Evolutionary conservation across 2,888 invertebrate genomes (phyloP), one percentile per base, ranked within the genome.

Genomic region (Caradrina clavipalpis): DNA sequence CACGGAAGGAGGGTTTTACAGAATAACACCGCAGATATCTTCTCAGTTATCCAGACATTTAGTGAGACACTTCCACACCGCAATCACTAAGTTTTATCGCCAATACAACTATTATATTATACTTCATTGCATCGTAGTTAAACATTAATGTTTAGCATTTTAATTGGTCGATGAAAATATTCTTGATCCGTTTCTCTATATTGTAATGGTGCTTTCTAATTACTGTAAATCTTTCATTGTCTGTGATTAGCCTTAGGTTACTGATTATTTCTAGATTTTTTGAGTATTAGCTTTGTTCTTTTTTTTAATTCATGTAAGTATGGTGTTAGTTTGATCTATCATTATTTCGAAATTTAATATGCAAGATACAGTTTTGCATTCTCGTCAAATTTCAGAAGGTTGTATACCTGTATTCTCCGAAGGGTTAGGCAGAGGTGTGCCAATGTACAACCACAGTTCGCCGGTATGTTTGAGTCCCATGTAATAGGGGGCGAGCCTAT

Each of bases 31-130:
- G n/a, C 51, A n/a, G 56, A 76, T 75, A 64, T 63, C 76, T 64
- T 49, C 47, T 19, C 11, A 39, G 73, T 49, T 72, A 56, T 26
- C 31, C 21, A 42, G 69, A 60, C 56, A 53, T 72, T 64, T 67
- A 67, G 60, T 60, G 50, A 55, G 73, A 65, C 45, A 65, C 59
- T 67, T 72, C 59, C 59, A 72, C 73, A 72, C 73, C 76, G 56
- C 50, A 56, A 49, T 72, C 51, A n/a, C 35, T 26, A 22, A 35
- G 35, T 76, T 64, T 72, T 69, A 72, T 76, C 71, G 55, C 67
- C 73, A n/a, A 61, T 54, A 54, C 31, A 47, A 68, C 47, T 60
- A 54, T 64, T 77, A 67, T 57, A 61, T 39, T 60, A 57, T 35
- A 19, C 19, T 77, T 77, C 57, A 76, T 68, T 61, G 63, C 76